Conservation (phyloP, 1,140 invertebrate species). For the Mercenaria mercenaria region DNA sequence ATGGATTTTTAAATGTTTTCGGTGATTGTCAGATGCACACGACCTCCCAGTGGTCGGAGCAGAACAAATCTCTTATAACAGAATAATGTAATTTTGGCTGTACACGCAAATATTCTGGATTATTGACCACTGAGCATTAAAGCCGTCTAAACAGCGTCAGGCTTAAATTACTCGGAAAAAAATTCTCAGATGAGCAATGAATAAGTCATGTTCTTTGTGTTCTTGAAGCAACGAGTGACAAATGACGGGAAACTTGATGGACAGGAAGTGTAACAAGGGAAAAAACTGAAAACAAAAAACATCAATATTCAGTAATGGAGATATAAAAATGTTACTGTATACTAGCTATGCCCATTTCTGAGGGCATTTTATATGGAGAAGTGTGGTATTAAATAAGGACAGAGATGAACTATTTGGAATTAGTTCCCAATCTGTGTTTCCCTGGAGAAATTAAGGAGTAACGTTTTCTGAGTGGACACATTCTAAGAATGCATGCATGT, state of each 20-base stretch:
- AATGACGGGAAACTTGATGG: background rate
- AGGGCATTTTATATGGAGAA: background rate
- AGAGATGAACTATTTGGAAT: background rate
- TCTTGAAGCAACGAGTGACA: background rate
- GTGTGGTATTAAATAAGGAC: background rate
- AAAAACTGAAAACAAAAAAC: background rate
- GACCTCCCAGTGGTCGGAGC: background rate
- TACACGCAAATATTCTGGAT: background rate
- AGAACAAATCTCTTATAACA: background rate
- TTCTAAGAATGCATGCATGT: conserved; percentile 19
- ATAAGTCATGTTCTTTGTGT: background rate
- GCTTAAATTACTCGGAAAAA: conserved; percentile 6
- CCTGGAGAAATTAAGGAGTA: conserved; percentile 8
- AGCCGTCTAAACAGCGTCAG: background rate
- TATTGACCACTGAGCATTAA: conserved; percentile 7
- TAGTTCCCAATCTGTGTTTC: background rate
- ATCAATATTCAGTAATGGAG: background rate
- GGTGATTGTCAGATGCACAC: background rate
- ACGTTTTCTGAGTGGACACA: conserved; percentile 8
- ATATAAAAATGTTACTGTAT: background rate
- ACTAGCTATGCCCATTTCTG: background rate
- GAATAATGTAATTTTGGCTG: background rate
- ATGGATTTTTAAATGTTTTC: conserved; percentile 29
- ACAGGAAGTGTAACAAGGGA: background rate
- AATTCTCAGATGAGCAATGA: conserved; percentile 2